phyloP scores from a whole-genome alignment of 2,888 invertebrate species.

The Dascillus cervinus region DNA sequence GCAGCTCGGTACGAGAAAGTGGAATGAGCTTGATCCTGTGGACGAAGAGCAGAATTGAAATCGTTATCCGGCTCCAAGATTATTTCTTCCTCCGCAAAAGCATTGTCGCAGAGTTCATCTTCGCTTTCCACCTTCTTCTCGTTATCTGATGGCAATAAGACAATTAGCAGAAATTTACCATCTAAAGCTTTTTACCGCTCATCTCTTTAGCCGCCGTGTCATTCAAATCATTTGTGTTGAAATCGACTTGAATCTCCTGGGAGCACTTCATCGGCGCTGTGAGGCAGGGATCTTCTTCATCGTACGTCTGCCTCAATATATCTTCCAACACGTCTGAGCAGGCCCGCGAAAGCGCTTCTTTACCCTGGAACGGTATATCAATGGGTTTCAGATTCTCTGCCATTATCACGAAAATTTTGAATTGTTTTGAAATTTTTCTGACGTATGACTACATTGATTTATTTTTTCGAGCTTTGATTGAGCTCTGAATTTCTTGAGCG shows the following conservation, averaged over 20 bases:
- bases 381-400: background rate
- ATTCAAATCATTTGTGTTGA: background rate
- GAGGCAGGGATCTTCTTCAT: constrained; percentile 1
- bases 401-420: constrained; percentile 1
- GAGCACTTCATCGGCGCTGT: background rate
- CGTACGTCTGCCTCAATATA: background rate
- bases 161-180: too few species aligned
- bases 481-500: too few species aligned
- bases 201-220: background rate
- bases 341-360: background rate
- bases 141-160: too few species aligned
- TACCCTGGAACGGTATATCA: background rate
- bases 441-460: too few species aligned
- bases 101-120: too few species aligned
- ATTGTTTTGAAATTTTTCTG: too few species aligned
- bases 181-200: too few species aligned
- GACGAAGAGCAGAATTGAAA: background rate
- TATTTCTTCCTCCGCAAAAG: background rate
- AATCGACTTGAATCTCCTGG: background rate
- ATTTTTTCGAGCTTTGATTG: too few species aligned
- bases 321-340: constrained; percentile 1
- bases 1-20: background rate
- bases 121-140: too few species aligned
- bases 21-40: background rate
- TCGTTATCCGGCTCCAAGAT: background rate